Base-by-base conservation (phyloP, 2,888 invertebrate genomes). In the Nomada fucata region DNA sequence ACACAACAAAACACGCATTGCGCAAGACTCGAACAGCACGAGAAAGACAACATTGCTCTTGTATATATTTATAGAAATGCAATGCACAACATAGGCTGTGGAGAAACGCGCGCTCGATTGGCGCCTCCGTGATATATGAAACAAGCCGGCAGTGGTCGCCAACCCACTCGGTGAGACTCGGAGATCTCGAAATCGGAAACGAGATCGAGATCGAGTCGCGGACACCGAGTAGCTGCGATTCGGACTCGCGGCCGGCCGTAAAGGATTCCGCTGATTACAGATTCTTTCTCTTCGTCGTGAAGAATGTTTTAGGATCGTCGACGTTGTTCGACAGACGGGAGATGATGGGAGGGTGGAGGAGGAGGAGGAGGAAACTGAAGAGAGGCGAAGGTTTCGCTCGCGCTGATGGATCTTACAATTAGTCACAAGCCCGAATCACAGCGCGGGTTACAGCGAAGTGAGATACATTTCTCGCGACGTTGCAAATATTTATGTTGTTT, bases 81-180 rank as follows among this genome's bases (percentile, higher is more conserved):
- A 80, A 86, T 84, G 84, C 85, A 84, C 81, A 85, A 81, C 72
- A 85, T 81, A 85, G 80, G 85, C 87, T 85, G 87, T 85, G 85
- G 84, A 85, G 73, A 83, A 76, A 86, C 75, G 75, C 83, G 82
- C 83, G 77, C 83, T 72, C 83, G 71, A 82, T 71, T 76, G 77
- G 83, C 83, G 82, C 72, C 83, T 72, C 73, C 77, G 83, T 83
- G 83, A 82, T 23, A 78, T 65, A 82, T 64, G 82, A 73, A 82
- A 82, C 57, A 83, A 83, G 83, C 83, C 77, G 73, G 74, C 63
- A 55, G 77, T 83, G 83, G 72, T 77, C 74, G 82, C 59, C 75
- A 76, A 76, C 77, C 77, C 67, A 36, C 83, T 82, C 70, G 82
- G 57, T 26, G 42, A 53, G 55, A 50, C 53, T 50, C 47, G n/a